phyloP scores from a whole-genome alignment of 2,113 vertebrate species.

The Promerops cafer region DNA sequence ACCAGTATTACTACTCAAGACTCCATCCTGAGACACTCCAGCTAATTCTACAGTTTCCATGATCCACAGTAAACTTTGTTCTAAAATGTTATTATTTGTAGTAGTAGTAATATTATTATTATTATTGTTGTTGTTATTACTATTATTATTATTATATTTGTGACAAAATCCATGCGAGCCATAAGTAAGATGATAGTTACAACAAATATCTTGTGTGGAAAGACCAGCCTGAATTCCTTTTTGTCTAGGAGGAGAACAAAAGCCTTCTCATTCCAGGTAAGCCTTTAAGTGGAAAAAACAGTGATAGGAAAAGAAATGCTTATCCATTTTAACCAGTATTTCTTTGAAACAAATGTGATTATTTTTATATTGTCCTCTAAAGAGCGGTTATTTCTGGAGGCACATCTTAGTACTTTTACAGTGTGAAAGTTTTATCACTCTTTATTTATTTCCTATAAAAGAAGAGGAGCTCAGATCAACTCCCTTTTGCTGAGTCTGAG shows the following conservation, averaged over 20 bases:
- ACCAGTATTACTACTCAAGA: neutral
- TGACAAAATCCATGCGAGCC: neutral
- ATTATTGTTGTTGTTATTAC: too few relatives aligned
- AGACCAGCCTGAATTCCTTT: neutral
- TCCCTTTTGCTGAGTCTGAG: neutral
- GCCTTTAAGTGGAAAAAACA: neutral
- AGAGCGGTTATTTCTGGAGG: neutral
- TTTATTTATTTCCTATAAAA: neutral
- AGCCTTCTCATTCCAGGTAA: neutral
- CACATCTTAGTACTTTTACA: neutral
- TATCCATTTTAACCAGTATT: neutral
- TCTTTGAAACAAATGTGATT: neutral
- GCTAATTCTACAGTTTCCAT: neutral
- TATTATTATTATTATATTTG: neutral
- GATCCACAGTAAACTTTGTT: neutral
- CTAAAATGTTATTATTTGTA: neutral
- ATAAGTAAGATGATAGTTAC: neutral
- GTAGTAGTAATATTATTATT: too few relatives aligned
- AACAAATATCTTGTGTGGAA: neutral
- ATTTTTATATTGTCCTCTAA: neutral
- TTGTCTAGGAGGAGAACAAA: neutral
- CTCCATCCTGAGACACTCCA: neutral
- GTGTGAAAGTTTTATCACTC: neutral
- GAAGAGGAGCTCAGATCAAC: neutral
- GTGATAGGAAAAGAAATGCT: neutral